These are phyloP conservation scores for Oncorhynchus mykiss DNA, from an alignment of 2,113 vertebrate species.

Conservation along the genomic window DNA sequence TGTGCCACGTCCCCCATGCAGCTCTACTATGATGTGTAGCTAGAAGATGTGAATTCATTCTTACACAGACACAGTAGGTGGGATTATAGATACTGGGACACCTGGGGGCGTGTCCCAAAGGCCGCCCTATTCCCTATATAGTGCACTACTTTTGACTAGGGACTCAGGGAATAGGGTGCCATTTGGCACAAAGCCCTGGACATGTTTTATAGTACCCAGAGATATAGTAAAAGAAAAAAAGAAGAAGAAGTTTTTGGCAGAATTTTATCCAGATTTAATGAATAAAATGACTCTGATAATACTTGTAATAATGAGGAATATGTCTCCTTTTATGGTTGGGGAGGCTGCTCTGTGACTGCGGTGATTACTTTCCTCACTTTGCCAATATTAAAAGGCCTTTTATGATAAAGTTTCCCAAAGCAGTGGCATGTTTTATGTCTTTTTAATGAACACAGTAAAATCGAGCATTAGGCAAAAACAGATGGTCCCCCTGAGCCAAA, in stretches of 20 bases:
- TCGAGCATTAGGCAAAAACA: slow-evolving; percentile 59
- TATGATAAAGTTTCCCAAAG: slow-evolving; percentile 64
- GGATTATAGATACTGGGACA: background rate
- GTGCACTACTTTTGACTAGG: no score
- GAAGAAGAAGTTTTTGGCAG: slow-evolving; percentile 3
- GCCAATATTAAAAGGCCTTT: slow-evolving; percentile 61
- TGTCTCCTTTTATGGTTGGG: slow-evolving; percentile 44
- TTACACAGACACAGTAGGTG: background rate
- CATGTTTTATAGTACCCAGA: slow-evolving; percentile 17
- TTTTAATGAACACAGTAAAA: slow-evolving; percentile 72
- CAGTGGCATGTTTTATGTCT: slow-evolving; percentile 60
- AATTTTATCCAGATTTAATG: slow-evolving; percentile 22
- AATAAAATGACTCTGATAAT: slow-evolving; percentile 29
- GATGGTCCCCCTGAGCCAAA: slow-evolving; percentile 60
- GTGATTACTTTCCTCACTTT: slow-evolving; percentile 54
- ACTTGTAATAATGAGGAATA: slow-evolving; percentile 40
- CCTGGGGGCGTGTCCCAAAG: no score
- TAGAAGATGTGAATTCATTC: slow-evolving; percentile 27
- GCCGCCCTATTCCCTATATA: no score
- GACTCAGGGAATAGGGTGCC: no score
- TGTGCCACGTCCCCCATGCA: background rate
- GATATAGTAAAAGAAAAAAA: background rate
- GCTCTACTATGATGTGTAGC: slow-evolving; percentile 20
- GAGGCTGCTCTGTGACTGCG: slow-evolving; percentile 26
- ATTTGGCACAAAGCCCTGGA: background rate